Evolutionary conservation across 2,888 invertebrate species (phyloP), one percentile per base, ranked within the genome.

Genomic region (Leucophora obtusa): DNA sequence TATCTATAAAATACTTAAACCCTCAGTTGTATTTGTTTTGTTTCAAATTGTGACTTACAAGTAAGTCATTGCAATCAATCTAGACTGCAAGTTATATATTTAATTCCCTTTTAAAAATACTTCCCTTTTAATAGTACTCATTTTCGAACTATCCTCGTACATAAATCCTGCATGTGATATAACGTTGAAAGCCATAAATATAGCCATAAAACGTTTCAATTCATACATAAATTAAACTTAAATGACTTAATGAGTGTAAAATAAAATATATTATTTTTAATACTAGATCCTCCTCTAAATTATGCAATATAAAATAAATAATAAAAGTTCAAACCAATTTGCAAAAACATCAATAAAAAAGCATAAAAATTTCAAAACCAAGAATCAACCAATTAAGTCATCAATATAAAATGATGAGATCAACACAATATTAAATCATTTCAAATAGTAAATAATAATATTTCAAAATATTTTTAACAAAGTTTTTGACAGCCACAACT

Each of bases 171-270:
- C 35, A 11, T 83, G 68, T 59, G 74, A 72, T 72, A 82, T 74
- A 80, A 71, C 71, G 83, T 78, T 82, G 71, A 82, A 83, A 82
- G 83, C 82, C 84, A 83, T 83, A 85, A 85, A 84, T 87, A 84
- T 84, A 84, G 83, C 84, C 84, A 87, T 86, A 86, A 87, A 87
- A 86, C 86, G 84, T 86, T 86, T 87, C 85, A 87, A 87, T 87
- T 87, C 86, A 87, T 86, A 86, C 86, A 87, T 86, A 87, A 87
- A 86, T 87, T 86, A 86, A 66, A 54, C 50, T 80, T 82, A 83
- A 85, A 85, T 83, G 83, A 84, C 85, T 85, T 82, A 83, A 83
- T 84, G 78, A 83, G 84, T 15, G 28, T 21, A 60, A 11, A 11
- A 54, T 10, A 54, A 54, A 60, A 74, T 68, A 53, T 74, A 74